Base-by-base conservation (phyloP, 2,888 invertebrate species). In the Hydrotaea cyrtoneurina region DNA sequence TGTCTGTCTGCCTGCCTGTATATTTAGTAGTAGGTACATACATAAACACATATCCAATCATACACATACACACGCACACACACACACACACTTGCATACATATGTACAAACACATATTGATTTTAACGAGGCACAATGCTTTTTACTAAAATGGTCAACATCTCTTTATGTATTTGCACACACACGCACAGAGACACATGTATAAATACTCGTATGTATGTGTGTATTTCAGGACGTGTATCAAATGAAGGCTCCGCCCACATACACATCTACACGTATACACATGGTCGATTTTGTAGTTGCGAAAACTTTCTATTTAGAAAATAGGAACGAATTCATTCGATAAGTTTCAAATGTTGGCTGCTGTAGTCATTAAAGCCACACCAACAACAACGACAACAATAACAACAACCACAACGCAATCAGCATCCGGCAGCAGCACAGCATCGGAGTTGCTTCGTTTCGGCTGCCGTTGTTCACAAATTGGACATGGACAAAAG, bases 71-170 rank as follows among this genome's bases (percentile, higher is more conserved):
- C n/a, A n/a, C n/a, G 46, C 75, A 53, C 75, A 76, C 78, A 80
- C 39, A 13, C 57, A 31, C 2, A 78, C 81, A 73, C 53, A 15
- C 19, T 26, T 55, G 21, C 3, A 31, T 15, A 19, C 55, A 57
- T 57, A 23, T n/a, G n/a, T n/a, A n/a, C 50, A 87, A 26, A 86
- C 31, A 76, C 46, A 80, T 84, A 83, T 86, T 83, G 85, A 83
- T 86, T 86, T 86, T 83, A 83, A 59, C 75, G 69, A 83, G 80
- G 82, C 85, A 78, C 80, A 86, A 83, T 83, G 80, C 69, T 86
- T 85, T 85, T 82, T 82, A 79, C 80, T 78, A 80, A 86, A 83
- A 83, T 86, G 85, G 85, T 86, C 85, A 86, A 80, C 85, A 69
- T 83, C 78, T 85, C 79, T 79, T 82, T 82, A 53, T 85, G 77